Evolutionary conservation across 2,113 vertebrate genomes (phyloP).

Genomic region (Suncus etruscus): DNA sequence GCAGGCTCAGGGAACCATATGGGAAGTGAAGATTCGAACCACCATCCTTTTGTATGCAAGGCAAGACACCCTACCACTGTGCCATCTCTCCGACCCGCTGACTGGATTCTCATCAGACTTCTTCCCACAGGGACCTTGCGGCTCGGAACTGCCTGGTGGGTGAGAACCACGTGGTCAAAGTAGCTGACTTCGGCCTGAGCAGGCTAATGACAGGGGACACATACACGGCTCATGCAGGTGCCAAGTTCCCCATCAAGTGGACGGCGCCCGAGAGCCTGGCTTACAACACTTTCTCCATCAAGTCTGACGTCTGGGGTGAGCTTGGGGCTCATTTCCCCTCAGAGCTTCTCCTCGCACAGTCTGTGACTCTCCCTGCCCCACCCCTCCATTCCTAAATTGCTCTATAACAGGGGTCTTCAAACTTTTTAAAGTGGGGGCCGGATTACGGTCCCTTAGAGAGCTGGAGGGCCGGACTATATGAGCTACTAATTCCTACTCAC

Average conservation of each 20-base stretch:
- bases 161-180: conserved; percentile 98
- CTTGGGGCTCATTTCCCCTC: conserved; percentile 7
- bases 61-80: too few species aligned
- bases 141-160: conserved; percentile 98
- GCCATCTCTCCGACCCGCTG: not conserved
- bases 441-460: too few species aligned
- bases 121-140: conserved; percentile 93
- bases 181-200: conserved; percentile 98
- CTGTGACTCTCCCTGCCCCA: too few species aligned
- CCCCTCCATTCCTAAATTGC: too few species aligned
- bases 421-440: too few species aligned
- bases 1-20: too few species aligned
- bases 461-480: too few species aligned
- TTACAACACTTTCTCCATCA: conserved; percentile 99
- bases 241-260: conserved; percentile 99
- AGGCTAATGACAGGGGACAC: conserved; percentile 98
- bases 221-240: conserved; percentile 99
- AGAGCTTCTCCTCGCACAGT: too few species aligned
- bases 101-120: conserved; percentile 46
- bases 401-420: too few species aligned
- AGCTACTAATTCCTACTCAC: too few species aligned
- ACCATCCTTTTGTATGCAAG: too few species aligned
- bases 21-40: too few species aligned
- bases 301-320: conserved; percentile 99
- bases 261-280: conserved; percentile 98